Percentiles rank a stretch among this genome's conserved stretches.
Conservation (phyloP, 2,888 invertebrate species). For the Lochmaea crataegi region DNA sequence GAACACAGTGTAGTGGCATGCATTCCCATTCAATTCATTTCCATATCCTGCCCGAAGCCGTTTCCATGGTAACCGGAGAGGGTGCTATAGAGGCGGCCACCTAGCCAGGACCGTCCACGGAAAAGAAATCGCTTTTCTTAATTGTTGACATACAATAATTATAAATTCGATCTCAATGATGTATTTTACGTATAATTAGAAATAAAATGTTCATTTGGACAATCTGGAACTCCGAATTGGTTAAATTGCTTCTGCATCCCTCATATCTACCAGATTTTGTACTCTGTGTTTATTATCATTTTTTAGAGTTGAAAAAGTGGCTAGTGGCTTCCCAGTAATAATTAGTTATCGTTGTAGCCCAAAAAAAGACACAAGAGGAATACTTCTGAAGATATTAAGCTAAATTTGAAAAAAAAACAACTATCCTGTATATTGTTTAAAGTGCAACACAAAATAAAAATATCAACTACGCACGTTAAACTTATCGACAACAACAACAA, state of each 20-base stretch:
- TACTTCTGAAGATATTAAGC: too few species aligned
- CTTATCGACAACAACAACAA: not conserved
- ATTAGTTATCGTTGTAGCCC: too few species aligned
- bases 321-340: too few species aligned
- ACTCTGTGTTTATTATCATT: too few species aligned
- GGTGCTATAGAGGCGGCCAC: constrained; percentile 39
- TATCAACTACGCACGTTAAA: not conserved
- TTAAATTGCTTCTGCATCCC: too few species aligned
- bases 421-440: too few species aligned
- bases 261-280: too few species aligned
- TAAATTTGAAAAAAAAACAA: too few species aligned
- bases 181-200: not conserved
- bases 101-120: constrained; percentile 52
- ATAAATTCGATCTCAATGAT: not conserved
- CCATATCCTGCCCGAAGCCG: constrained; percentile 47
- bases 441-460: not conserved
- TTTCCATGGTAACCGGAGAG: constrained; percentile 45
- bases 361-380: too few species aligned
- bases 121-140: not conserved
- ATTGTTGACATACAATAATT: not conserved
- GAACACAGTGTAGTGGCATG: constrained; percentile 41
- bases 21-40: constrained; percentile 43
- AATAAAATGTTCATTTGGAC: not conserved
- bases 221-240: too few species aligned
- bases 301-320: too few species aligned